Percentiles rank a stretch among this genome's conserved stretches.
Conservation (phyloP, 2,888 invertebrate species). For the Allolobophora icterica region DNA sequence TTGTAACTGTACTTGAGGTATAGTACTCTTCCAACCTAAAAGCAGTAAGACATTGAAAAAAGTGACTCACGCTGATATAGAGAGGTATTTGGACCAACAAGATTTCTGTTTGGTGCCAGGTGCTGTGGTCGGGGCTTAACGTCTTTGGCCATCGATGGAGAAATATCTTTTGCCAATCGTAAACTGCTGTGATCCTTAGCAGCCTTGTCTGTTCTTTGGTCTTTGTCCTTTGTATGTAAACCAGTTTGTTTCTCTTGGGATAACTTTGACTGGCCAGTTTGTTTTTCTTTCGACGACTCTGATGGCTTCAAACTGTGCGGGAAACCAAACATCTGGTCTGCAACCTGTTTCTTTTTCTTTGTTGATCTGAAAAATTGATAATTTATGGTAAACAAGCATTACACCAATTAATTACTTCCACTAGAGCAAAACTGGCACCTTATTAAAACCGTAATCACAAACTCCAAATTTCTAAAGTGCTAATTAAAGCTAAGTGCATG, state of each 20-base stretch:
- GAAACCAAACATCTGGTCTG: neutral
- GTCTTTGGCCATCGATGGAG: neutral
- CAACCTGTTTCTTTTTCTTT: neutral
- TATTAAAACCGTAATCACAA: too few species aligned
- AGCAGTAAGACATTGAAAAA: neutral
- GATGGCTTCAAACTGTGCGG: neutral
- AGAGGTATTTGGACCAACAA: neutral
- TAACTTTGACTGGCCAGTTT: neutral
- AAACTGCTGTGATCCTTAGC: neutral
- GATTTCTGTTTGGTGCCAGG: neutral
- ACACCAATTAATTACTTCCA: neutral
- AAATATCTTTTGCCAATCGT: neutral
- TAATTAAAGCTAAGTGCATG: too few species aligned
- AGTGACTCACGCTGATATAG: constrained; percentile 7
- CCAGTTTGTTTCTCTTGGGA: neutral
- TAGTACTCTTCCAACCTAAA: neutral
- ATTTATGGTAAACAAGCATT: neutral
- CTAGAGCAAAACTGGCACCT: neutral
- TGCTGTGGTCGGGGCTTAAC: neutral
- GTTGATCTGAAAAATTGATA: neutral
- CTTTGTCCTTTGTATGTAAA: neutral
- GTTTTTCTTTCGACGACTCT: neutral
- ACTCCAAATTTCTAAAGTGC: too few species aligned
- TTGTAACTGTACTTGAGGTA: neutral
- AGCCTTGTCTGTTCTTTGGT: neutral